These are phyloP conservation scores for Schrankia costaestrigalis DNA, from an alignment of 2,888 invertebrate genomes.

Conservation along the genomic window DNA sequence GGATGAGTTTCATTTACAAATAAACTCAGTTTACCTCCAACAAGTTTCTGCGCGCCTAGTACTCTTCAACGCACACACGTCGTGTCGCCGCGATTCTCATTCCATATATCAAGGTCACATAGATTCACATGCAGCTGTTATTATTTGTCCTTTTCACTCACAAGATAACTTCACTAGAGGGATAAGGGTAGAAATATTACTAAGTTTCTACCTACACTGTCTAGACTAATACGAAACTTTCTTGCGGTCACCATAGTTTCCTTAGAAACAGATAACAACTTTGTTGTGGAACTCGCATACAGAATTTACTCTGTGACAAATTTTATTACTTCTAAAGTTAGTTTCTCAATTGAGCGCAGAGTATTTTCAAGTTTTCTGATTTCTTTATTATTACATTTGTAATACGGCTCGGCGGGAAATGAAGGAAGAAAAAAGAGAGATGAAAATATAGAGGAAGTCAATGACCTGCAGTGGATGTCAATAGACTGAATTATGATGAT, in stretches of 20 bases:
- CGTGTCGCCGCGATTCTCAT: constrained; percentile 56
- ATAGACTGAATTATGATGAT: too few relatives aligned
- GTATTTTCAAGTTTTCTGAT: too few relatives aligned
- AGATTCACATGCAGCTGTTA: constrained; percentile 54
- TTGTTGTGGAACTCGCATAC: constrained; percentile 11
- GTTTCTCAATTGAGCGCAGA: too few relatives aligned
- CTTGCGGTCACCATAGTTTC: constrained; percentile 55
- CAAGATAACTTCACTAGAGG: constrained; percentile 22
- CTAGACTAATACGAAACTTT: constrained; percentile 63
- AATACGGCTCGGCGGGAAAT: too few relatives aligned
- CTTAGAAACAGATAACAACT: constrained; percentile 36
- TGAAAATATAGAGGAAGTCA: too few relatives aligned
- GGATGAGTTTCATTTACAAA: constrained; percentile 21
- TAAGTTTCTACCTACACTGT: constrained; percentile 36
- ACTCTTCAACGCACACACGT: constrained; percentile 62
- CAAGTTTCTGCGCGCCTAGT: constrained; percentile 61
- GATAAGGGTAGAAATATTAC: constrained; percentile 43
- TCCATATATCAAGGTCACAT: constrained; percentile 71
- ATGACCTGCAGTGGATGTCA: too few relatives aligned
- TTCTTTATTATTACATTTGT: too few relatives aligned
- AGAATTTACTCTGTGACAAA: constrained; percentile 8
- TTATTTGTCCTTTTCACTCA: constrained; percentile 46
- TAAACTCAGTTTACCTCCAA: constrained; percentile 31
- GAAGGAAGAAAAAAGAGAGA: too few relatives aligned
- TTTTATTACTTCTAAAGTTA: constrained; percentile 4